phyloP scores from a whole-genome alignment of 2,797 vertebrate genomes.

The Poecilia picta region DNA sequence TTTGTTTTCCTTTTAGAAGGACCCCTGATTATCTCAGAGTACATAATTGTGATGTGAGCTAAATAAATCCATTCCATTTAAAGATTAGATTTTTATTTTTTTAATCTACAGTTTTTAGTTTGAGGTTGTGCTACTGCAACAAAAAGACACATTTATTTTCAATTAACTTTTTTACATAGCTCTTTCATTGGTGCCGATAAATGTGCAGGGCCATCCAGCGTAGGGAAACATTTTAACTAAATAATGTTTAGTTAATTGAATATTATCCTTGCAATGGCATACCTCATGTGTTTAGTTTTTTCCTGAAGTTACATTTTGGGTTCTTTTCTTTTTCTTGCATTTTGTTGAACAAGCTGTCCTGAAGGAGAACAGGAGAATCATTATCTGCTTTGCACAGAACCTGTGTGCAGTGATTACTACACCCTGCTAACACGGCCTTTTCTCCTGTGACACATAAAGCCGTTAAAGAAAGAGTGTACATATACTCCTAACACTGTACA shows the following conservation, averaged over 20 bases:
- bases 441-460: background rate
- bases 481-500: background rate
- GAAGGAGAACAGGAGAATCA: background rate
- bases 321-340: background rate
- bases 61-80: background rate
- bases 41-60: background rate
- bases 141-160: background rate
- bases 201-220: background rate
- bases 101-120: background rate
- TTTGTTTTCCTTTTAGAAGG: background rate
- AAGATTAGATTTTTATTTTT: background rate
- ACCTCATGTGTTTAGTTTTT: background rate
- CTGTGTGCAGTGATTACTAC: background rate
- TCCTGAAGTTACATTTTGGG: background rate
- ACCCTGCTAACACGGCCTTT: background rate
- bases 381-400: background rate
- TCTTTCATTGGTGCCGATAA: background rate
- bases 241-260: background rate
- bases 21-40: background rate
- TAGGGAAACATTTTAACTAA: background rate
- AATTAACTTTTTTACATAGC: background rate
- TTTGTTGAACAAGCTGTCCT: background rate
- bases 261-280: background rate
- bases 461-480: background rate
- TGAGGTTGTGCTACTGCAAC: background rate